Conservation (phyloP, 2,797 vertebrate species). For the Anableps anableps region DNA sequence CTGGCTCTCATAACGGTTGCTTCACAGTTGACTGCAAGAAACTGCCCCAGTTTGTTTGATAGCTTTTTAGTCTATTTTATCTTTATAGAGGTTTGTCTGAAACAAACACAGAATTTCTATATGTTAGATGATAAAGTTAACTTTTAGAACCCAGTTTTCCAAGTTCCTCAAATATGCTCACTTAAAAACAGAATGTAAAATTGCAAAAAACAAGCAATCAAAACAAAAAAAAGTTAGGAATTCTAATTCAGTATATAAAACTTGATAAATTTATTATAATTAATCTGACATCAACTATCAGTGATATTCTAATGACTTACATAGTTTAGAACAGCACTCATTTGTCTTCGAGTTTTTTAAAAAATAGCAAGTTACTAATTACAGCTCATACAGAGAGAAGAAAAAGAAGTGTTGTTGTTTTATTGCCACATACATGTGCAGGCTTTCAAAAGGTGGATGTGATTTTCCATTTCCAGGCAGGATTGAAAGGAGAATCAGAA, state of each 20-base stretch:
- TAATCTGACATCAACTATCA: not conserved
- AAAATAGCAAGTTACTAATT: not conserved
- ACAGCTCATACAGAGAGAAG: not conserved
- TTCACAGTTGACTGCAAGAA: not conserved
- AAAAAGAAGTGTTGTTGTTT: constrained; percentile 1
- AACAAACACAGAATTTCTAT: too few relatives aligned
- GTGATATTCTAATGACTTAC: not conserved
- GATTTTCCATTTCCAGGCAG: constrained; percentile 14
- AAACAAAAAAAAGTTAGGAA: not conserved
- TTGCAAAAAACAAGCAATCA: not conserved
- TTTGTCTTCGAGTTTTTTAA: not conserved
- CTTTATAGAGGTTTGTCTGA: not conserved
- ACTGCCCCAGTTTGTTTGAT: too few relatives aligned
- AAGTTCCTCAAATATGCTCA: not conserved
- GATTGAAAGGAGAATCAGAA: constrained; percentile 15
- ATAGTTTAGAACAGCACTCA: not conserved
- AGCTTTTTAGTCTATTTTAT: too few relatives aligned
- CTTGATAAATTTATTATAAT: not conserved
- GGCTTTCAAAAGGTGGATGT: not conserved
- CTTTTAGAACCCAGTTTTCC: not conserved
- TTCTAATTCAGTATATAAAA: not conserved
- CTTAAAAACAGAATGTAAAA: not conserved
- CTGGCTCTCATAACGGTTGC: not conserved
- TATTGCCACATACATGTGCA: not conserved
- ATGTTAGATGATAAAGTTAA: too few relatives aligned